Evolutionary conservation across 2,113 vertebrate species (phyloP).

Genomic region (Platycercus adscitus): DNA sequence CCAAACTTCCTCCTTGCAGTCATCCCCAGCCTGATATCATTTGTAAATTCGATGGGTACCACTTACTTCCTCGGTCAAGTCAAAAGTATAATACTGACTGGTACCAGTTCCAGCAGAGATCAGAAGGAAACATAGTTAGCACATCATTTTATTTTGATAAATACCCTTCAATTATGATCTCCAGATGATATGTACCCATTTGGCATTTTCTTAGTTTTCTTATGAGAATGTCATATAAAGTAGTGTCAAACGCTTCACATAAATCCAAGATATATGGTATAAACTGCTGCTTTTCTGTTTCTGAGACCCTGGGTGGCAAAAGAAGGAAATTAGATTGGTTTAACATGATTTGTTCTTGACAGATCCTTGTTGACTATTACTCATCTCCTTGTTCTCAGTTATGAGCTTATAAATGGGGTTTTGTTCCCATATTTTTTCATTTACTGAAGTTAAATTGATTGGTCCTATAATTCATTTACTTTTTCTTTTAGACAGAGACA

Average conservation of each 20-base stretch:
- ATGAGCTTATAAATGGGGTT: background rate
- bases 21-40: background rate
- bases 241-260: background rate
- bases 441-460: background rate
- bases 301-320: background rate
- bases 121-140: background rate
- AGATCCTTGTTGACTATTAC: background rate
- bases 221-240: background rate
- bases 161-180: background rate
- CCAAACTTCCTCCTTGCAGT: background rate
- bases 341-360: background rate
- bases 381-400: slow-evolving; percentile 6
- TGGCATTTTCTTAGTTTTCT: background rate
- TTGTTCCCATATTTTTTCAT: background rate
- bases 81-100: background rate
- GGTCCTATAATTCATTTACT: background rate
- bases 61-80: background rate
- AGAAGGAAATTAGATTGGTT: slow-evolving; percentile 11
- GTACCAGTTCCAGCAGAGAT: background rate
- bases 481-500: background rate
- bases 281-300: background rate
- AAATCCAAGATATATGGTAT: background rate
- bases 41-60: background rate
- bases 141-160: background rate
- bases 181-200: background rate